Base-by-base conservation (phyloP, 2,797 vertebrate genomes). In the Labroides dimidiatus region DNA sequence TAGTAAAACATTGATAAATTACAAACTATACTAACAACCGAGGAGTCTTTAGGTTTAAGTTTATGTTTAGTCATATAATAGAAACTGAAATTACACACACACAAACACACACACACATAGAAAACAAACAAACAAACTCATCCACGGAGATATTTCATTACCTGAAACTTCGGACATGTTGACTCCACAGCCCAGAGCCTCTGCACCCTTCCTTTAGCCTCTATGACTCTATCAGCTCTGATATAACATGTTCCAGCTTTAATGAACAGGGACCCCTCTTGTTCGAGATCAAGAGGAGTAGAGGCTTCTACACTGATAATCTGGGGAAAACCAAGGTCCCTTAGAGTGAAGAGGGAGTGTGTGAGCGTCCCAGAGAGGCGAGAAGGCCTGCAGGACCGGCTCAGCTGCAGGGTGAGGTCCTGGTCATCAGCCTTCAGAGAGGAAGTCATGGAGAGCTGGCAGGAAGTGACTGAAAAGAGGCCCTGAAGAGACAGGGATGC, bases 121-220 rank as follows among this genome's bases (percentile, higher is more conserved):
- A 27, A 27, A 27, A 27, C 24, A 27, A 27, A 6, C n/a, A n/a
- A n/a, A n/a, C n/a, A n/a, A 11, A 61, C 37, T 30, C 13, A 48
- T 45, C 15, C n/a, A 47, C 7, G 71, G 39, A 51, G 2, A 6
- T n/a, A 24, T 4, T 75, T 19, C 1, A 33, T 8, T 58, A 96
- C 95, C 94, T 95, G 88, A 68, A 95, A 84, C 63, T 84, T 16
- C 0, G 84, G 92, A 62, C 95, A 96, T 4, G 87, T 74, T 0
- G 90, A 67, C 78, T 95, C 92, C 10, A 92, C 44, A 71, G 86
- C 87, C 92, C 94, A 90, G 0, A 84, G 84, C 94, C 94, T 93
- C n/a, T 75, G 67, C 21, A 69, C 72, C 66, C 57, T 84, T 64
- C 86, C 86, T 58, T 69, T 77, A 58, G 66, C 2, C 11, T 3